These are phyloP conservation scores for Exocentrus adspersus DNA, from an alignment of 2,888 invertebrate genomes.

Conservation along the genomic window DNA sequence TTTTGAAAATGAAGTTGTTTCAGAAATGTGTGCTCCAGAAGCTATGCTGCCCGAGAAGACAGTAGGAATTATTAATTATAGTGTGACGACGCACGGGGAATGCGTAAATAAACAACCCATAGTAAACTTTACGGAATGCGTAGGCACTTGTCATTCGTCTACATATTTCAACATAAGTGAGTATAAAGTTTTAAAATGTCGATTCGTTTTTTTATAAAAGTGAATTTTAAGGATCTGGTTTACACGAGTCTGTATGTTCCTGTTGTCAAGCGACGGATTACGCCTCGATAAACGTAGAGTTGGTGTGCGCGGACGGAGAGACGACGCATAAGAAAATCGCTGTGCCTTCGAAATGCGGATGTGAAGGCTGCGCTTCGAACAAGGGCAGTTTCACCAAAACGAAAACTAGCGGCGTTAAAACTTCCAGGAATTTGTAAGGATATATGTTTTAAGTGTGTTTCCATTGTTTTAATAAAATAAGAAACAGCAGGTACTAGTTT, in stretches of 20 bases:
- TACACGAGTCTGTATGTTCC: slow-evolving; percentile 67
- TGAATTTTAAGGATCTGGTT: slow-evolving; percentile 64
- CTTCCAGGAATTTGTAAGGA: slow-evolving; percentile 4
- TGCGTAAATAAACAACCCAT: slow-evolving; percentile 74
- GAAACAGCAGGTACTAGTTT: slow-evolving; percentile 12
- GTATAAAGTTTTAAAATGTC: too few relatives aligned
- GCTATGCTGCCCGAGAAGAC: slow-evolving; percentile 67
- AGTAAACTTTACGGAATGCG: slow-evolving; percentile 74
- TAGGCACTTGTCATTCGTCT: slow-evolving; percentile 76
- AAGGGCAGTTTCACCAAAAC: slow-evolving; percentile 15
- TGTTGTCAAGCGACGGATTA: slow-evolving; percentile 65
- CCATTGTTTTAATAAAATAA: slow-evolving; percentile 6
- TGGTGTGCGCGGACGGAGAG: slow-evolving; percentile 59
- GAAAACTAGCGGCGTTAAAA: slow-evolving; percentile 12
- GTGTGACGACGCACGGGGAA: slow-evolving; percentile 66
- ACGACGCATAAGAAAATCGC: slow-evolving; percentile 56
- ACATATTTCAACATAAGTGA: slow-evolving; percentile 75
- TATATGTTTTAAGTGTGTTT: slow-evolving; percentile 17
- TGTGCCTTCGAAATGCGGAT: slow-evolving; percentile 60
- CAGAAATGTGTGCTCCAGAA: slow-evolving; percentile 69
- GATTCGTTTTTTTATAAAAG: too few relatives aligned
- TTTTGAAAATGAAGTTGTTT: slow-evolving; percentile 31
- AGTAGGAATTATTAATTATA: slow-evolving; percentile 67
- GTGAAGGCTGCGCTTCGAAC: slow-evolving; percentile 54
- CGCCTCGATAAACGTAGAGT: slow-evolving; percentile 52